Conservation (phyloP, 2,797 vertebrate genomes). For the Heliangelus exortis region DNA sequence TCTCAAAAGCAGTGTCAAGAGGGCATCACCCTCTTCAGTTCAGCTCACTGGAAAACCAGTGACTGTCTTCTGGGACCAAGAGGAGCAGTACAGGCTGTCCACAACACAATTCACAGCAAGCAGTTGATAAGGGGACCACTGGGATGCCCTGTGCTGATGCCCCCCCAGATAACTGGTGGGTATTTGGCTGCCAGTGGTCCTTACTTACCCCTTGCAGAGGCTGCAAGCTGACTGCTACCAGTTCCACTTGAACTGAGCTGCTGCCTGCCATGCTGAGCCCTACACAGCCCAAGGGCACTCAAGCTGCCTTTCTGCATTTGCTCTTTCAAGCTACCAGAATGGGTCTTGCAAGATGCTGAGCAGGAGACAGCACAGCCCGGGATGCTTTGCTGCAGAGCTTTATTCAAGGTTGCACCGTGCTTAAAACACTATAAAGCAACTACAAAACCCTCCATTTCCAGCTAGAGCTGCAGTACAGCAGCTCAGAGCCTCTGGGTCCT, state of each 20-base stretch:
- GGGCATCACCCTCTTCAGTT: too few species aligned
- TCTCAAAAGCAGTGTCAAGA: background rate
- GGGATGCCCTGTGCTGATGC: background rate
- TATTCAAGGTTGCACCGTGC: background rate
- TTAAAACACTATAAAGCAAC: background rate
- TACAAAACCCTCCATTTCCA: background rate
- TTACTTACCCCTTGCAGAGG: background rate
- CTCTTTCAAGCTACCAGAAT: background rate
- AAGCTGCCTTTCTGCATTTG: background rate
- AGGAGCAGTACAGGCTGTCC: background rate
- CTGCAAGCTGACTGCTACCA: background rate
- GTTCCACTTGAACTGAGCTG: background rate
- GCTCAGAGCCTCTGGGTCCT: background rate
- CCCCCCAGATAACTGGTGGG: rapidly evolving
- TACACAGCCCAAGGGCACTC: background rate
- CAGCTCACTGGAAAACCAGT: background rate
- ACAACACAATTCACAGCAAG: background rate
- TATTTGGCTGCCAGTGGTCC: background rate
- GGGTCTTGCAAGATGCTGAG: too few species aligned
- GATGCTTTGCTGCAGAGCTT: background rate
- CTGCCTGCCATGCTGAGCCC: rapidly evolving
- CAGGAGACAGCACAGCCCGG: background rate
- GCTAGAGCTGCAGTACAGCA: background rate
- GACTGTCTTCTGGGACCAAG: background rate
- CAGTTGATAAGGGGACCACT: background rate